These are phyloP conservation scores for Diachrysia chrysitis DNA, from an alignment of 2,888 invertebrate genomes.

Conservation along the genomic window DNA sequence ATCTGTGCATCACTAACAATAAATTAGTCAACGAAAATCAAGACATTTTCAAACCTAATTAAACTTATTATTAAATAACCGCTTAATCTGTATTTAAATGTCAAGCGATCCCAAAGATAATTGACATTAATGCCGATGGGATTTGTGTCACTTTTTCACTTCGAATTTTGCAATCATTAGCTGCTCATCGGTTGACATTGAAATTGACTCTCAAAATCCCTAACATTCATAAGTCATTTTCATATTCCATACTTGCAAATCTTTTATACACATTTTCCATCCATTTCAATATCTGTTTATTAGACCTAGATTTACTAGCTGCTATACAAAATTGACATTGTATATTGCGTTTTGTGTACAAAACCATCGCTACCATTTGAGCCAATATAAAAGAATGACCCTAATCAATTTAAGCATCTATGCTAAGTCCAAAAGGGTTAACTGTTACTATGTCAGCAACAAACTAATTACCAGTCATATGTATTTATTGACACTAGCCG, in stretches of 20 bases:
- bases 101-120: slow-evolving; percentile 11
- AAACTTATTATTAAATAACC: slow-evolving; percentile 6
- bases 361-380: no score
- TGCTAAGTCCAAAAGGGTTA: no score
- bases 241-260: no score
- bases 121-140: not conserved
- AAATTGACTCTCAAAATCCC: no score
- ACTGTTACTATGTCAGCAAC: slow-evolving; percentile 27
- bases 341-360: not conserved
- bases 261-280: not conserved
- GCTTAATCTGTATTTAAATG: slow-evolving; percentile 9
- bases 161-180: no score
- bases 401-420: no score
- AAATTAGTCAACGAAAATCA: slow-evolving; percentile 23
- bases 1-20: slow-evolving; percentile 30
- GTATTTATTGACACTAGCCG: slow-evolving; percentile 54
- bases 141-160: not conserved
- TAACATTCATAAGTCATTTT: no score
- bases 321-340: not conserved
- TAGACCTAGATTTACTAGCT: no score
- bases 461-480: slow-evolving; percentile 28
- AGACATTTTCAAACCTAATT: slow-evolving; percentile 23
- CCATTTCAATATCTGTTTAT: not conserved
- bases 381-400: no score
- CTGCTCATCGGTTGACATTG: no score